Conservation (phyloP, 37 sponge, comb jelly and placozoan genomes). For the Aplysina aerophoba region DNA sequence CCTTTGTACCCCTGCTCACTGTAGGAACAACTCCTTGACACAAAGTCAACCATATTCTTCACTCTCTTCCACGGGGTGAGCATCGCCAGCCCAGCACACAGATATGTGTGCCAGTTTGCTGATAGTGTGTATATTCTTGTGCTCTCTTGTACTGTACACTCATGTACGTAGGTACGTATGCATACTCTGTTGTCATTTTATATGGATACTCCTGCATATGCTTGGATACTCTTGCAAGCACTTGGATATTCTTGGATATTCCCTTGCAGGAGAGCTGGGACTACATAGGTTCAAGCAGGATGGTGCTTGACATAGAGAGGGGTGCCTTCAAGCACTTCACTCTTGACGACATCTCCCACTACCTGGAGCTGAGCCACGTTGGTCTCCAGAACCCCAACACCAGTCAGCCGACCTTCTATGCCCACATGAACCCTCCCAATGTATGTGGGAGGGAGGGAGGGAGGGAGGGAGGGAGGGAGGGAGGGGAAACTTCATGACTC, state of each 20-base stretch:
- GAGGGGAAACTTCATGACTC: no score
- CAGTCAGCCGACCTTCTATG: not conserved
- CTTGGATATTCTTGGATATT: not conserved
- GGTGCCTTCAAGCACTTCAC: conserved; percentile 45
- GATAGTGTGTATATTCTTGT: no score
- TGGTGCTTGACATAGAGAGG: conserved; percentile 82
- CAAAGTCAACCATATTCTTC: conserved; percentile 54
- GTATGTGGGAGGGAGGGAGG: not conserved
- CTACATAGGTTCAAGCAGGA: conserved; percentile 88
- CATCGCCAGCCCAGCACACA: not conserved
- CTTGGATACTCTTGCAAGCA: no score
- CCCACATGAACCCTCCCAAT: not conserved
- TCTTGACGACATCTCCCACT: conserved; percentile 36
- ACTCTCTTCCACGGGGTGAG: conserved; percentile 84
- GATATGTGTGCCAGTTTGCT: no score
- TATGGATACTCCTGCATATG: not conserved
- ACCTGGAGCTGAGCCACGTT: conserved; percentile 72
- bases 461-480: no score
- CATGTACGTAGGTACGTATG: not conserved
- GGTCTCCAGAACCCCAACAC: conserved; percentile 35
- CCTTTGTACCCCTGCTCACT: not conserved
- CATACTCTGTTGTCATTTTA: not conserved
- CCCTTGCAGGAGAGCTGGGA: conserved; percentile 85
- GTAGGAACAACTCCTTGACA: conserved; percentile 25
- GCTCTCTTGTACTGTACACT: not conserved